Base-by-base conservation (phyloP, 1,140 invertebrate species). In the Drosophila nigrodunni region DNA sequence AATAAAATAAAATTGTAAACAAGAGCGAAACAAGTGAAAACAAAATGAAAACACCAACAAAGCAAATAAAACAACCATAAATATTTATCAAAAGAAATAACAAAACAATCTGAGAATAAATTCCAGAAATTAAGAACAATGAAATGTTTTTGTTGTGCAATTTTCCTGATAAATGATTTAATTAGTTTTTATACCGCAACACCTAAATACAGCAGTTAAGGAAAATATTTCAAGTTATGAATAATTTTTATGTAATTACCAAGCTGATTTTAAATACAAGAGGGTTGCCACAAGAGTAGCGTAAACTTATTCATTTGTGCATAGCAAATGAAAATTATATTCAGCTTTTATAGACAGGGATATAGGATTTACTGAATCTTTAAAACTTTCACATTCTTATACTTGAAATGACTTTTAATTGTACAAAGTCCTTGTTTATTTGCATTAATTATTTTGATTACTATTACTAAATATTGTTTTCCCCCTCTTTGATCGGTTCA, bases 1-100 rank as follows among this genome's bases (percentile, higher is more conserved):
- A 82, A 88, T 88, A 64, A 77, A 82, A 76, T 82, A 66, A 49
- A 69, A 88, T 77, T 74, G 79, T 79, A 88, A 87, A 83, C 82
- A 82, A 77, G 54, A 30, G 9, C 54, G 13, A 59, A 49, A 58
- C 49, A 10, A 52, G 61, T 47, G 30, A 70, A 62, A 62, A 52
- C 62, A 44, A 5, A 65, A 39, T 69, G 35, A 60, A 73, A 15
- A 35, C 11, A 30, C 11, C n/a, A 39, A 21, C 37, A 74, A 80
- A 78, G 72, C 60, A 76, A 87, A 75, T 72, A 72, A 78, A 75
- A 75, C 25, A 43, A 18, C 71, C 74, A 78, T 76, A 82, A 76
- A 73, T 77, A 82, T 79, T 78, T 78, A 79, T 78, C 59, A 82
- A 81, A 78, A 55, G 50, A 66, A 65, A 72, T 60, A 80, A 80